Evolutionary conservation across 2,888 invertebrate genomes (phyloP).

Genomic region (Horisme vitalbata): DNA sequence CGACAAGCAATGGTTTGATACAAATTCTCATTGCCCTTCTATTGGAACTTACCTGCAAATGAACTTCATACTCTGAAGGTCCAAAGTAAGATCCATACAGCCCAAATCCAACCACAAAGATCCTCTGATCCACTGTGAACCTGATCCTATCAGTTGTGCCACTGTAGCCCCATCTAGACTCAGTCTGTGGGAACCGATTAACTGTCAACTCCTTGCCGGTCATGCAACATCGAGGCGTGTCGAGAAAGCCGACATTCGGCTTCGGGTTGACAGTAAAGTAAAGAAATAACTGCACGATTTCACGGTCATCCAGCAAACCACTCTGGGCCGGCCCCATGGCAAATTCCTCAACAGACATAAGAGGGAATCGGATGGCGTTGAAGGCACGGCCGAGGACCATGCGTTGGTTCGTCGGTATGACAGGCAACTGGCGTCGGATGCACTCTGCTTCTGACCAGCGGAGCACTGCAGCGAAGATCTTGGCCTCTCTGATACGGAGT

Average conservation of each 20-base stretch:
- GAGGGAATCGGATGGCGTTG: slow-evolving; percentile 89
- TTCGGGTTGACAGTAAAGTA: slow-evolving; percentile 90
- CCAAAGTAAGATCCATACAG: slow-evolving; percentile 92
- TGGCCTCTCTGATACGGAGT: slow-evolving; percentile 89
- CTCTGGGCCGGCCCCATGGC: slow-evolving; percentile 90
- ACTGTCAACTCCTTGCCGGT: slow-evolving; percentile 90
- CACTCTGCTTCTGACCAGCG: slow-evolving; percentile 91
- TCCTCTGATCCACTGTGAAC: slow-evolving; percentile 90
- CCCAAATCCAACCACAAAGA: slow-evolving; percentile 93
- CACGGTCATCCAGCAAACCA: slow-evolving; percentile 88
- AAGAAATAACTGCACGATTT: slow-evolving; percentile 88
- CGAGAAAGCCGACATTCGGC: slow-evolving; percentile 87
- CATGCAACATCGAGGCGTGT: slow-evolving; percentile 89
- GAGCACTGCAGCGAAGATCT: slow-evolving; percentile 88
- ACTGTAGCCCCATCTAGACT: slow-evolving; percentile 92
- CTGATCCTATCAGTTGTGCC: slow-evolving; percentile 92
- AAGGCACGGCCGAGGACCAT: slow-evolving; percentile 87
- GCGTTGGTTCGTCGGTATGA: slow-evolving; percentile 87
- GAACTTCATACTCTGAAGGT: slow-evolving; percentile 89
- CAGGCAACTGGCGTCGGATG: slow-evolving; percentile 84
- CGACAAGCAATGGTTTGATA: too few species aligned
- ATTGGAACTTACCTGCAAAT: slow-evolving; percentile 75
- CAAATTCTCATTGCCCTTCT: too few species aligned
- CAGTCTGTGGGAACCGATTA: slow-evolving; percentile 88
- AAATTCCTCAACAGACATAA: slow-evolving; percentile 94